These are phyloP conservation scores for Nephotettix cincticeps DNA, from an alignment of 1,140 invertebrate genomes.

Conservation along the genomic window DNA sequence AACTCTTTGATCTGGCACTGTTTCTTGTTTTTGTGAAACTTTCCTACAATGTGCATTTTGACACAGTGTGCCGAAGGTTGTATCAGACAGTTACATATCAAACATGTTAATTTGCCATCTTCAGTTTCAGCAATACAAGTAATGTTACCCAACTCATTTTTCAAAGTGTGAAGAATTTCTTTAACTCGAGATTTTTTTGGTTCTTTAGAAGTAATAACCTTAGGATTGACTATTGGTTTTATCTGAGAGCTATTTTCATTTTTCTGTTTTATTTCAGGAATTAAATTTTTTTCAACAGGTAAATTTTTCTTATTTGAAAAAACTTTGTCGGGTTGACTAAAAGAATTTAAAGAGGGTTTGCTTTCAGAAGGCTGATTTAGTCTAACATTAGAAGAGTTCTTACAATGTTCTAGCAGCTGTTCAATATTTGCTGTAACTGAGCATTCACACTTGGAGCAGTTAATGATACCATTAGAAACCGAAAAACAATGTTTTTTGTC, in stretches of 20 bases:
- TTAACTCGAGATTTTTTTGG: not conserved
- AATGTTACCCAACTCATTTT: too few species aligned
- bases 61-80: too few species aligned
- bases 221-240: not conserved
- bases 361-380: too few species aligned
- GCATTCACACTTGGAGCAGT: not conserved
- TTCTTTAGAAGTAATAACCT: not conserved
- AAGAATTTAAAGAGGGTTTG: too few species aligned
- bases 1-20: too few species aligned
- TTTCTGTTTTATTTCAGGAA: not conserved
- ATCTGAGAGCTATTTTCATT: not conserved
- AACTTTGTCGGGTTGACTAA: too few species aligned
- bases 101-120: not conserved
- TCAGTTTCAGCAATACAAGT: too few species aligned
- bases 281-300: not conserved
- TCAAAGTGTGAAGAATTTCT: too few species aligned
- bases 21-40: too few species aligned
- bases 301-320: too few species aligned
- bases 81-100: not conserved
- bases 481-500: not conserved
- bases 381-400: too few species aligned
- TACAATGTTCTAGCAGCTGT: not conserved
- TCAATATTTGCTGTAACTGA: not conserved
- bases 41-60: too few species aligned
- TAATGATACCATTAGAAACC: not conserved